Evolutionary conservation across 2,888 invertebrate genomes (phyloP), one percentile per base, ranked within the genome.

Genomic region (Trissolcus brochymenae): DNA sequence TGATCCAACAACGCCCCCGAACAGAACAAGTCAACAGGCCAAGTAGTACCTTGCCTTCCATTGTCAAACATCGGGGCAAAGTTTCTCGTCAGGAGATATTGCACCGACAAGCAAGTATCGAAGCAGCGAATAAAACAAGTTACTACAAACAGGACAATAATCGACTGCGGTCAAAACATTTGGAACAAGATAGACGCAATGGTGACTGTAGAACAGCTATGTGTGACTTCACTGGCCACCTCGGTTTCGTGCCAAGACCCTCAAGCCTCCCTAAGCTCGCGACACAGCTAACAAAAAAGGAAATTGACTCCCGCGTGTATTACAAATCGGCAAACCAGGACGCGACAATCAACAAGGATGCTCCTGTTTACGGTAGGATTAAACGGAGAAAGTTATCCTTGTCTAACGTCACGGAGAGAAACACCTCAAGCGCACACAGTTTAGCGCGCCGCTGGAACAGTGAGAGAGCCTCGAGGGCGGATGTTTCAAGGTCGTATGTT

Each of bases 41-140:
- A 2, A 83, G 66, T 25, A 83, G 66, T 25, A 87, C 87, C 0
- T 41, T 88, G 54, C 88, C 88, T 1, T 84, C 85, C 9, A 66
- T 83, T 6, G 81, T 81, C 1, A 83, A 76, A 14, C 82, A 78
- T 55, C 76, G 81, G 4, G 81, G 79, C 29, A 41, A 80, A 54
- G 79, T 88, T 53, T 88, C 88, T 0, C 79, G 88, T 1, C 86
- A 87, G 66, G 86, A 88, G 17, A 88, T 88, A 53, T 65, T 88
- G 4, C 84, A 84, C 19, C 81, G 86, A 40, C 81, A 60, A 67
- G 83, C 80, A 7, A 83, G 80, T 71, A 35, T 83, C 19, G 84
- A 83, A 76, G 80, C 57, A 14, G 7, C 46, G 7, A n/a, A n/a
- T 7, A 46, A 7, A 46, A 4, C 1, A 46, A 51, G 21, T 51